Evolutionary conservation across 2,113 vertebrate genomes (phyloP).

Genomic region (Bucco capensis): DNA sequence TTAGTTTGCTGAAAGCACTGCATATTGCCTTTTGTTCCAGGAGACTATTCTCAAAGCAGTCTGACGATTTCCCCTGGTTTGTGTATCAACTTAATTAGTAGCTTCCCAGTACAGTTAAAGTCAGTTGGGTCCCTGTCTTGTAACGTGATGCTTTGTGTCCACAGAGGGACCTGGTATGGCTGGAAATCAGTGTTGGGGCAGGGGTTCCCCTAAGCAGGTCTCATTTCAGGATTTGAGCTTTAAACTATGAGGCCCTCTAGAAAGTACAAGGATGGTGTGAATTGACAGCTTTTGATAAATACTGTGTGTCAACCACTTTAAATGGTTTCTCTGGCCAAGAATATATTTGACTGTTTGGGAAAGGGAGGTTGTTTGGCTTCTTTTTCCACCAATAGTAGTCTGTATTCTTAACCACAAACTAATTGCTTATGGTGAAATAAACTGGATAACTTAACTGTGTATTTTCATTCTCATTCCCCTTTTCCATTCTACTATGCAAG

Average conservation of each 20-base stretch:
- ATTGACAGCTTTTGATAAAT: neutral
- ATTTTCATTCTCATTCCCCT: neutral
- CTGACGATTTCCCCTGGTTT: neutral
- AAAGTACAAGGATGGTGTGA: neutral
- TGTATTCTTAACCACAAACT: neutral
- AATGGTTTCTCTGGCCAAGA: neutral
- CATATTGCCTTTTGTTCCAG: neutral
- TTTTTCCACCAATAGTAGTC: neutral
- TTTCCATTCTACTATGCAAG: neutral
- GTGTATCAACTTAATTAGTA: neutral
- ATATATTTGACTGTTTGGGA: neutral
- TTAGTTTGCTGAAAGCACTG: neutral
- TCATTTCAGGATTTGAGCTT: neutral
- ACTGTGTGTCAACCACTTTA: neutral
- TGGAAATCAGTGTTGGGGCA: neutral
- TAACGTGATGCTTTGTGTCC: neutral
- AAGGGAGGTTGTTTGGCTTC: neutral
- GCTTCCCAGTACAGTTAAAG: neutral
- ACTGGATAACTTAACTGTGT: neutral
- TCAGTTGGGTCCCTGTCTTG: neutral
- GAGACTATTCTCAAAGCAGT: neutral
- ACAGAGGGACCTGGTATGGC: neutral
- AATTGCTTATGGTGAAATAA: neutral
- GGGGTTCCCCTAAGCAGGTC: neutral
- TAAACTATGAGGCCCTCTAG: neutral